Conservation (phyloP, 2,888 invertebrate species). For the Pycnomerus fuliginosus region DNA sequence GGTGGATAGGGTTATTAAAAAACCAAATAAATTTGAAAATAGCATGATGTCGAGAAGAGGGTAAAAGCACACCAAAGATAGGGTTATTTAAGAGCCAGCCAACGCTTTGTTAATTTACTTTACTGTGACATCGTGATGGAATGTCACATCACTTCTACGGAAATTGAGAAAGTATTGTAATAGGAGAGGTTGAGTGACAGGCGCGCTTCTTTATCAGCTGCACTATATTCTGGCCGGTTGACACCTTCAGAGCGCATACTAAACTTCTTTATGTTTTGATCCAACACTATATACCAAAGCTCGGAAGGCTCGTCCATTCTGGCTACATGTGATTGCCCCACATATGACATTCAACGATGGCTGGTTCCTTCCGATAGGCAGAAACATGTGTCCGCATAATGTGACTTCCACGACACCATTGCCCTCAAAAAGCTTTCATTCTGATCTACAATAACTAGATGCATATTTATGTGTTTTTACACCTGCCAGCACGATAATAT, state of each 20-base stretch:
- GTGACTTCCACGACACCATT: conserved; percentile 28
- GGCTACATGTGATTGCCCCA: conserved; percentile 20
- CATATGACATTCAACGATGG: conserved; percentile 37
- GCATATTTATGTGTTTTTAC: conserved; percentile 36
- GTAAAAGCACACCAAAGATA: conserved; percentile 39
- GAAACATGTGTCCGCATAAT: conserved; percentile 45
- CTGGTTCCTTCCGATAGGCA: conserved; percentile 41
- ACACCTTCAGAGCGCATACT: conserved; percentile 46
- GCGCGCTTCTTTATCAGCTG: conserved; percentile 52
- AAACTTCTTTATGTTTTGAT: conserved; percentile 44
- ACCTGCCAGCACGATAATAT: too few relatives aligned
- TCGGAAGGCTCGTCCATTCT: conserved; percentile 13
- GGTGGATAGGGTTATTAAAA: conserved; percentile 21
- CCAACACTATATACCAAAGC: conserved; percentile 16
- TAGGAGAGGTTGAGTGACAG: conserved; percentile 51
- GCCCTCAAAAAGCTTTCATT: conserved; percentile 7
- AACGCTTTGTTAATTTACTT: conserved; percentile 54
- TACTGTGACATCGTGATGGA: conserved; percentile 51
- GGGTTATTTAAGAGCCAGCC: conserved; percentile 50
- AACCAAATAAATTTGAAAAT: conserved; percentile 26
- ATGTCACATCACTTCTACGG: conserved; percentile 52
- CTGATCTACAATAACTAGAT: conserved; percentile 29
- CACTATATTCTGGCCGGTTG: conserved; percentile 48
- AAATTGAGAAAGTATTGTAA: conserved; percentile 54
- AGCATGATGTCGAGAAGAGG: conserved; percentile 20